Percentiles rank a stretch among this genome's conserved stretches.
Evolutionary conservation across 2,797 vertebrate species (phyloP).

Genomic region (Tenualosa ilisha): DNA sequence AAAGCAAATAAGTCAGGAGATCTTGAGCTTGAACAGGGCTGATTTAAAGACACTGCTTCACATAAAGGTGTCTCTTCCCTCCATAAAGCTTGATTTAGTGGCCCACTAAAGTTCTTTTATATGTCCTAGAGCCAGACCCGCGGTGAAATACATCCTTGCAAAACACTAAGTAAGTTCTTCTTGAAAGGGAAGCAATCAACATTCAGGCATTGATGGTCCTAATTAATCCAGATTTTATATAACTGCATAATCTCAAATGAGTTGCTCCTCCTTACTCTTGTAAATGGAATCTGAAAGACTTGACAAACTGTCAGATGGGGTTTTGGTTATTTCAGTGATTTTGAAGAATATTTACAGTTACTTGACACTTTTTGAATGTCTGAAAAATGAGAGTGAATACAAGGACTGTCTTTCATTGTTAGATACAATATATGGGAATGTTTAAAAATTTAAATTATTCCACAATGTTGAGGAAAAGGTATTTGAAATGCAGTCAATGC

Average conservation of each 20-base stretch:
- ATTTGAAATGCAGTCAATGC: background rate
- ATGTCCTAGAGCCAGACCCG: background rate
- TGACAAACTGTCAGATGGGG: background rate
- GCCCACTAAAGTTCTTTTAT: conserved; percentile 18
- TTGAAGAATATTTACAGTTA: background rate
- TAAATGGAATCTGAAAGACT: background rate
- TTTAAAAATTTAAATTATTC: background rate
- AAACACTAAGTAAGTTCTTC: conserved; percentile 13
- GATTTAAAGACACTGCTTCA: conserved; percentile 18
- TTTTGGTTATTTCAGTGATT: background rate
- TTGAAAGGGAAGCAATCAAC: conserved; percentile 18
- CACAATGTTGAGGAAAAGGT: too few species aligned
- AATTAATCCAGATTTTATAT: conserved; percentile 11
- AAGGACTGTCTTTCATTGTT: background rate
- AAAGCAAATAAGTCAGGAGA: background rate
- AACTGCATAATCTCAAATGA: background rate
- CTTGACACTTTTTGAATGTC: background rate
- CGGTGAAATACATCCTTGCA: conserved; percentile 3
- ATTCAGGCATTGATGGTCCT: conserved; percentile 19
- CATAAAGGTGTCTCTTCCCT: background rate
- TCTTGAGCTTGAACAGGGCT: conserved; percentile 12
- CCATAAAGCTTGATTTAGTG: background rate
- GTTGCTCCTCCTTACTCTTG: background rate
- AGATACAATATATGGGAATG: background rate
- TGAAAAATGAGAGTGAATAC: background rate